phyloP scores from a whole-genome alignment of 1,140 invertebrate species.

The Bilobella aurantiaca region DNA sequence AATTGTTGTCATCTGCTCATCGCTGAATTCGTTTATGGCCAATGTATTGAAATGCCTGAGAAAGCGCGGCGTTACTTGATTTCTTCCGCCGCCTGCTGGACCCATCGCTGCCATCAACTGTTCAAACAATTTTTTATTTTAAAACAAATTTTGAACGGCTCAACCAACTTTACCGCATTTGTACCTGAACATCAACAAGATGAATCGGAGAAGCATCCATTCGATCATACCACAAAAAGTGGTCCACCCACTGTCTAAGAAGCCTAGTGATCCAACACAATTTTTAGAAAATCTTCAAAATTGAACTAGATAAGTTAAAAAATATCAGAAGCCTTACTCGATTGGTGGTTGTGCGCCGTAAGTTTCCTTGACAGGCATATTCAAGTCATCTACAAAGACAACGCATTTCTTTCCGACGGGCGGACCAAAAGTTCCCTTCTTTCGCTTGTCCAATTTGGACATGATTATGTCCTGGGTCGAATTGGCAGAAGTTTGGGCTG shows the following conservation, averaged over 20 bases:
- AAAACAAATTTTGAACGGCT: too few relatives aligned
- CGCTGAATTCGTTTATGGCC: slow-evolving; percentile 80
- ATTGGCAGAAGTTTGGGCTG: slow-evolving; percentile 84
- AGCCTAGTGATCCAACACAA: slow-evolving; percentile 40
- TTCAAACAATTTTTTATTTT: too few relatives aligned
- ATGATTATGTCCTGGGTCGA: slow-evolving; percentile 92
- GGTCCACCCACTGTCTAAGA: slow-evolving; percentile 78
- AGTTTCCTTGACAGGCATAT: slow-evolving; percentile 57
- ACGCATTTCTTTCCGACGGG: slow-evolving; percentile 79
- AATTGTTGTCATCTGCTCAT: slow-evolving; percentile 71
- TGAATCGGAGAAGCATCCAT: slow-evolving; percentile 74
- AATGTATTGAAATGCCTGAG: slow-evolving; percentile 80
- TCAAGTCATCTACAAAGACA: slow-evolving; percentile 88
- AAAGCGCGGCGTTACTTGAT: slow-evolving; percentile 73
- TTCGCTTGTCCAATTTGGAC: slow-evolving; percentile 82
- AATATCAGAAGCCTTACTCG: too few relatives aligned
- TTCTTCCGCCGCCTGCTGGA: slow-evolving; percentile 69
- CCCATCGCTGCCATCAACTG: slow-evolving; percentile 81
- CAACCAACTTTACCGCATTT: background rate
- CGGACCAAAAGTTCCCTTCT: slow-evolving; percentile 88
- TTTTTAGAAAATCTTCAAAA: background rate
- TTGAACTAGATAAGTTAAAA: too few relatives aligned
- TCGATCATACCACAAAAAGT: slow-evolving; percentile 84
- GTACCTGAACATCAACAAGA: slow-evolving; percentile 74
- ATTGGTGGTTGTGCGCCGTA: slow-evolving; percentile 80